Base-by-base conservation (phyloP, 2,888 invertebrate genomes). In the Ormyrus nitidulus region DNA sequence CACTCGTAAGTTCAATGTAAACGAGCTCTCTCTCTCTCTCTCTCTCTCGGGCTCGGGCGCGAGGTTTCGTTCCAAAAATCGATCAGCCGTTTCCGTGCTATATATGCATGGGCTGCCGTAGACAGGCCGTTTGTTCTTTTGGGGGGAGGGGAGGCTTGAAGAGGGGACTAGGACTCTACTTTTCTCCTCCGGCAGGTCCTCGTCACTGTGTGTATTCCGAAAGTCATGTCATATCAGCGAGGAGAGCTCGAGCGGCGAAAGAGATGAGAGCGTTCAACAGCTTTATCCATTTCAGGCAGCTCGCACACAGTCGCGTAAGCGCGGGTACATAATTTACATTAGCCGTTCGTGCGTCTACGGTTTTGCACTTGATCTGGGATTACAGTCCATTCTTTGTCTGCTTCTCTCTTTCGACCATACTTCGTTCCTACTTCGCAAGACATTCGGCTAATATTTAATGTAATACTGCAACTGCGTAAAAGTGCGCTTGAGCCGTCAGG, bases 1-100 rank as follows among this genome's bases (percentile, higher is more conserved):
- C 58, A 77, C 71, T 77, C 71, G 70, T 77, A 77, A 77, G 71
- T 77, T 71, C 59, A 51, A 13, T 66, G 71, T 66, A 77, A 77
- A 71, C 71, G 71, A 77, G 70, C 49, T 49, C 11, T 4, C 71
- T 49, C 34, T 44, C n/a, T 64, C 65, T 49, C 48, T 61, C 6
- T 2, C 54, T 34, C 61, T 6, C 34, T 61, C 9, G 46, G 1
- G 11, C 7, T 7, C 13, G 13, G 11, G 11, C 3, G 44, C 5
- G 13, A 34, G 34, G 7, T 9, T 5, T 61, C 10, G 75, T 51
- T 51, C 8, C 34, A 71, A 77, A 72, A 72, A 72, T 68, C 59
- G 66, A 78, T 68, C n/a, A 8, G 6, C 13, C 8, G 64, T 6
- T 62, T 9, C 54, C n/a, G 44, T 11, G 49, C 56, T 54, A 11